Evolutionary conservation across 2,113 vertebrate genomes (phyloP), one percentile per base, ranked within the genome.

Genomic region (Carollia perspicillata): DNA sequence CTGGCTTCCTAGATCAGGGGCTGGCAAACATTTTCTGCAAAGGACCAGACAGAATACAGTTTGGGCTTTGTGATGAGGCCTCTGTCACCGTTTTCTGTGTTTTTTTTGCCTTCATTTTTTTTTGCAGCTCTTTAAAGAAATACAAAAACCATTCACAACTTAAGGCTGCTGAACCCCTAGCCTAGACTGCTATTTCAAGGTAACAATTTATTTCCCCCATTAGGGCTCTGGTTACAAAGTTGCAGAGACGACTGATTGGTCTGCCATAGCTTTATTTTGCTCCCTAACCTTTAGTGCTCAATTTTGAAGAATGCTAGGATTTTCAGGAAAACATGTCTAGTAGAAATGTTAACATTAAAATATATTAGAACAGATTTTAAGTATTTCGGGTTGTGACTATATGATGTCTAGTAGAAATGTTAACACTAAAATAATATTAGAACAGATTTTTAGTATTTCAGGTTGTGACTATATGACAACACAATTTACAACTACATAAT

Each of bases 281-380:
- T 60, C 37, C 35, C 22, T 42, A 60, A 42, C 0, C 17, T 44
- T 71, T 8, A 86, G 37, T 42, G 28, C 10, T 78, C 47, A 42
- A 35, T 84, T 93, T 22, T 75, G 33, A 33, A 91, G 77, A 94
- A 84, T 8, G 12, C 12, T 47, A 77, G 22, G 8, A 83, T 85
- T 93, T 94, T 83, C 35, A 69, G 58, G 53, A 92, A 89, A 66
- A 84, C 16, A 20, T 9, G 9, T 42, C 33, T 84, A 78, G 3
- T 16, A 88, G 81, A 93, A 94, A 72, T 55, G 81, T 1, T 13
- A 95, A 74, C 7, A 78, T 8, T 79, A 89, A 91, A 89, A 93
- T 37, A 72, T 33, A 74, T 55, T 30, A 86, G 20, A 93, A 77
- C 35, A 77, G 84, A 72, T 22, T 58, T 58, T 58, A 58, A 23